Conservation (phyloP, 2,797 vertebrate species). For the Eulemur rubriventer region DNA sequence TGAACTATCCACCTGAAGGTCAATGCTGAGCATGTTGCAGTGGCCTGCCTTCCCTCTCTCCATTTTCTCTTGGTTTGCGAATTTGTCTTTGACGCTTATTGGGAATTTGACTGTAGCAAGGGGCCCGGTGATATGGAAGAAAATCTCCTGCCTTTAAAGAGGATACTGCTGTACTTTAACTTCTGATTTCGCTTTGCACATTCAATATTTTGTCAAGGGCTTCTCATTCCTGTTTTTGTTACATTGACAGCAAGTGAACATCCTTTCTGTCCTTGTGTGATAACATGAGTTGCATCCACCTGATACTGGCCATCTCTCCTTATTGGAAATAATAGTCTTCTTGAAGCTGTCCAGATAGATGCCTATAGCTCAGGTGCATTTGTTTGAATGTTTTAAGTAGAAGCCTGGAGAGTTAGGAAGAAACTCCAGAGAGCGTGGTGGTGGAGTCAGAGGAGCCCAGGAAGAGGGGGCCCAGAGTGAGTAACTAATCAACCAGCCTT, state of each 20-base stretch:
- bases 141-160: not conserved
- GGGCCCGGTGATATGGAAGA: not conserved
- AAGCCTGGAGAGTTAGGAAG: not conserved
- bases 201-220: not conserved
- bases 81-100: not conserved
- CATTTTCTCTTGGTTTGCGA: not conserved
- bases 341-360: not conserved
- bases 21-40: not conserved
- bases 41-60: not conserved
- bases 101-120: not conserved
- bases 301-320: not conserved
- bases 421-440: not conserved
- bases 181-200: not conserved
- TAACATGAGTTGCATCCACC: not conserved
- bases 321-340: not conserved
- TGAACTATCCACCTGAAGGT: not conserved
- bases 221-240: constrained; percentile 13
- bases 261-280: not conserved
- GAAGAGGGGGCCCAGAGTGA: not conserved
- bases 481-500: not conserved
- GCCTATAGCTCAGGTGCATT: not conserved
- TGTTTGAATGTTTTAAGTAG: not conserved
- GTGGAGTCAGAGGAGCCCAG: not conserved
- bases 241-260: not conserved
- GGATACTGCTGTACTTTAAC: not conserved